Base-by-base conservation (phyloP, 2,888 invertebrate species). In the Dryomyza anilis region DNA sequence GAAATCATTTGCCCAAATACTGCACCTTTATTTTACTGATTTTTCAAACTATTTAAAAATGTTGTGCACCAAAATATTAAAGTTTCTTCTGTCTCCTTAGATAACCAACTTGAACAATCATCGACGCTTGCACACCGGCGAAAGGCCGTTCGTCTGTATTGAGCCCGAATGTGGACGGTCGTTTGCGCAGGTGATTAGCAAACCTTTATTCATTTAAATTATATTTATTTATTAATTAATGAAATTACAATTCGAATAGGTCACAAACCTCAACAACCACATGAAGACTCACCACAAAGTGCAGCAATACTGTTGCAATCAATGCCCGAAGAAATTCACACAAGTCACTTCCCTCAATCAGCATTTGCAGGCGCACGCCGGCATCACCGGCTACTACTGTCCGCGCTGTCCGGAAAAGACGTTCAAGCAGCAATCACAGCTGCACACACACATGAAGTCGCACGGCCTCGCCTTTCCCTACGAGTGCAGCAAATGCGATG, bases 231-330 rank as follows among this genome's bases (percentile, higher is more conserved):
- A 7, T 45, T 48, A 1, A 12, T 1, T 6, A 21, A 10, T 16
- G n/a, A 8, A 6, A 33, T 63, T 46, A 30, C 45, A 25, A 14
- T 7, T 25, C 10, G 3, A 8, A 3, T 33, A 82, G 82, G 83
- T 84, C 57, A 84, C 84, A 71, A 84, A 84, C 73, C 72, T 84
- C 12, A 84, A 84, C 70, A 84, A 84, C 71, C 84, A 84, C 71
- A 84, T 84, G 84, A 84, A 84, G 72, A 83, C 84, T 56, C 84
- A 84, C 70, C 84, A 84, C 65, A 84, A 84, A 74, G 82, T 83
- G 55, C 84, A 84, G 67, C 83, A 84, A 69, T 84, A 83, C 65
- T 83, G 83, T 68, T 84, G 84, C 72, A 84, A 83, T 74, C 83
- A 83, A 61, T 84, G 84, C 71, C 82, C 82, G 68, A 82, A 82